Base-by-base conservation (phyloP, 1,140 invertebrate genomes). In the Episyrphus balteatus region DNA sequence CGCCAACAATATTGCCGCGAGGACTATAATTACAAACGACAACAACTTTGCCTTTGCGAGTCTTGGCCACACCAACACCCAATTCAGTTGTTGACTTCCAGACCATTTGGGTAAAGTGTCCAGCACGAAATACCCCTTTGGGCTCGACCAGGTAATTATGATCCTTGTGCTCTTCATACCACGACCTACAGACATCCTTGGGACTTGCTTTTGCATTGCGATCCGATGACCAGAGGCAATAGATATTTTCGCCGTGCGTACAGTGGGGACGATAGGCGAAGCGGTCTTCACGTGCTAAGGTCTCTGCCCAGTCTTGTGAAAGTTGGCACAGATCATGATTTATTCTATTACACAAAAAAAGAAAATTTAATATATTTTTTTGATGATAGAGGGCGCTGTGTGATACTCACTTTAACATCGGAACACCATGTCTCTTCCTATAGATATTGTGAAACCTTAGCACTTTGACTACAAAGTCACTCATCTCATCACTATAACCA, bases 381-480 rank as follows among this genome's bases (percentile, higher is more conserved):
- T 10, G 10, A 36, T 5, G 10, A 6, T 5, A 15, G 31, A 30
- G 39, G 13, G 46, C 43, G 32, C 38, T 34, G 8, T 5, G 26
- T 8, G n/a, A 43, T 6, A 31, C 26, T 42, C 32, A 43, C 65
- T 74, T 74, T 51, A 88, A 54, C 34, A 74, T 75, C 2, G 76
- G 71, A 1, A 79, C 81, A 41, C 79, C 77, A 65, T 92, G 88
- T 55, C 79, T 82, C 51, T 70, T 70, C 51, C 89, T 72, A 56
- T 86, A 88, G 42, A 83, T 79, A 62, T 92, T 92, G 62, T 90
- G 87, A 18, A 81, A 72, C 41, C 80, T 71, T 45, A 90, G 69
- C 72, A 79, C 55, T 76, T 81, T 62, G 68, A 70, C 57, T 71
- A 75, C 75, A 75, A 85, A 62, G 55, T 69, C 51, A 30, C 42